phyloP scores from a whole-genome alignment of 2,113 vertebrate species.

The Eulemur rufifrons region DNA sequence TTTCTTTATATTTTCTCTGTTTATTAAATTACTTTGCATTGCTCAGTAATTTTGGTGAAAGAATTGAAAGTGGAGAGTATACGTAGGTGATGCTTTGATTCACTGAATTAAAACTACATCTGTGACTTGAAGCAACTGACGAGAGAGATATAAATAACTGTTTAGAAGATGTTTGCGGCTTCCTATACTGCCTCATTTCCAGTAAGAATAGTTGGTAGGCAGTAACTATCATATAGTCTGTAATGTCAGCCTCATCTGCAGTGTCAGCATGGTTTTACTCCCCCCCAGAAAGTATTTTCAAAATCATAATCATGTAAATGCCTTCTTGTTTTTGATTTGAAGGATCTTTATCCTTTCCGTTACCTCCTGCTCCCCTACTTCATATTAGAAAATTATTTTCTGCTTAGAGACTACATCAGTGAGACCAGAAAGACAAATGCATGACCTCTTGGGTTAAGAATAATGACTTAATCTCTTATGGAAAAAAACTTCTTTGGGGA shows the following conservation, averaged over 20 bases:
- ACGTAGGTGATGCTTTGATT: background rate
- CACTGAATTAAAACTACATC: background rate
- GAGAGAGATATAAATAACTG: background rate
- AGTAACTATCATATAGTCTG: background rate
- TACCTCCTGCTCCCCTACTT: background rate
- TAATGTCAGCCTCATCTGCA: background rate
- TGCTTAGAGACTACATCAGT: background rate
- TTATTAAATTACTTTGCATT: conserved; percentile 25
- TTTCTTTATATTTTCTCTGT: background rate
- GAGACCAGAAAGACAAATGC: background rate
- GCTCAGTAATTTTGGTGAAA: background rate
- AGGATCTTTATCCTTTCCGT: background rate
- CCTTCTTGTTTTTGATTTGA: conserved; percentile 13
- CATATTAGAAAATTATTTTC: conserved; percentile 29
- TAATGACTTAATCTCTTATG: conserved; percentile 30
- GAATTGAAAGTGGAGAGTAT: conserved; percentile 37
- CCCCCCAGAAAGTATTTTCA: background rate
- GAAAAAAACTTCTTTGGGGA: conserved; percentile 31
- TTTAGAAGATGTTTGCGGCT: background rate
- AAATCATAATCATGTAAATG: background rate
- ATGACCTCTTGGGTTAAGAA: conserved; percentile 25
- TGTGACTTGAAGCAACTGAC: background rate
- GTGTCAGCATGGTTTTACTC: background rate
- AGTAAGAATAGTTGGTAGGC: background rate
- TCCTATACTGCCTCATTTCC: background rate